Conservation (phyloP, 2,797 vertebrate genomes). For the Sebastes elongatus region DNA sequence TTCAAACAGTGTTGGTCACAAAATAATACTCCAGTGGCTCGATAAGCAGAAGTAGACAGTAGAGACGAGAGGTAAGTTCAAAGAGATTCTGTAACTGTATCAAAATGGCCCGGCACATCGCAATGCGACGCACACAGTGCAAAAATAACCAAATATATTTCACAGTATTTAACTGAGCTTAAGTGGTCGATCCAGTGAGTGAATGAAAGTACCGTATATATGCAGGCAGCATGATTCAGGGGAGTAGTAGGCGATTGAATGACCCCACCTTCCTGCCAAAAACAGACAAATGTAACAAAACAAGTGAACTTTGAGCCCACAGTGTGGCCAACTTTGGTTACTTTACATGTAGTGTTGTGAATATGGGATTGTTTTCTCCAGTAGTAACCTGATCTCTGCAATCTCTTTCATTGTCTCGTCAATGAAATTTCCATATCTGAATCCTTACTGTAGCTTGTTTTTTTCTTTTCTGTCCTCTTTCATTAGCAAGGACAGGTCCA, state of each 20-base stretch:
- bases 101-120: slow-evolving; percentile 49
- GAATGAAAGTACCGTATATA: neutral
- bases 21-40: slow-evolving; percentile 64
- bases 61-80: slow-evolving; percentile 52
- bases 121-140: slow-evolving; percentile 43
- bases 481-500: neutral
- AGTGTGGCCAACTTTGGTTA: slow-evolving; percentile 9
- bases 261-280: neutral
- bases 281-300: slow-evolving; percentile 36
- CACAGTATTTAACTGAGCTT: slow-evolving; percentile 36
- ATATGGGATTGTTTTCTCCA: neutral
- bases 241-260: neutral
- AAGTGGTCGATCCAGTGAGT: slow-evolving; percentile 9
- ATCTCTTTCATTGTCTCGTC: neutral
- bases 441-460: neutral
- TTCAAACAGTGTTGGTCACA: slow-evolving; percentile 50
- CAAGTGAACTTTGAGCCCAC: slow-evolving; percentile 16
- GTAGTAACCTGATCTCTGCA: slow-evolving; percentile 7
- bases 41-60: slow-evolving; percentile 36
- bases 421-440: neutral
- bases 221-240: neutral
- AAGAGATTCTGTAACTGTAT: slow-evolving; percentile 53
- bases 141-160: slow-evolving; percentile 57
- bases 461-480: slow-evolving; percentile 6
- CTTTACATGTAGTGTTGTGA: slow-evolving; percentile 7